A percentile compares a stretch with the other conserved stretches of the same genome.
phyloP scores from a whole-genome alignment of 2,888 invertebrate genomes.

The Drosophila birchii region DNA sequence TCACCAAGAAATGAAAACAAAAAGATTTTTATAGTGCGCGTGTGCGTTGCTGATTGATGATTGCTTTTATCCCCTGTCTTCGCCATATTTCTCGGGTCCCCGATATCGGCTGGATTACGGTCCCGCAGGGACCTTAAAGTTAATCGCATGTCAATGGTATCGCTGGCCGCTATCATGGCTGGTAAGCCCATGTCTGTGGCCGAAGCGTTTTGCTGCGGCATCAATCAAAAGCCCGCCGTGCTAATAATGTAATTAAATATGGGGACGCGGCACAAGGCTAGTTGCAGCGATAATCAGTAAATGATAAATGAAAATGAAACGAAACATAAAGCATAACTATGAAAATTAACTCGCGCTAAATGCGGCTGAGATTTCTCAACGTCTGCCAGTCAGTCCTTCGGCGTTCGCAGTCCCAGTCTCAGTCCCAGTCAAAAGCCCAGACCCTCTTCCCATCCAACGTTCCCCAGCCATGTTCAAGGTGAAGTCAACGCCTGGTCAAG shows the following conservation, averaged over 20 bases:
- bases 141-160: constrained; percentile 23
- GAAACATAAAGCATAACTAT: constrained; percentile 66
- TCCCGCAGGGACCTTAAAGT: neutral
- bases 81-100: constrained; percentile 36
- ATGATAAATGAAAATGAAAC: constrained; percentile 75
- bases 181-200: constrained; percentile 44
- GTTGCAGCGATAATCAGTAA: constrained; percentile 75
- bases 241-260: constrained; percentile 83
- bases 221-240: constrained; percentile 71
- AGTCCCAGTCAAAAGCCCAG: neutral
- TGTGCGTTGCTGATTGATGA: constrained; percentile 71
- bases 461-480: constrained; percentile 56
- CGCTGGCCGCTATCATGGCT: constrained; percentile 17
- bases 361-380: constrained; percentile 58
- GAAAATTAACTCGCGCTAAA: constrained; percentile 72
- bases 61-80: constrained; percentile 58
- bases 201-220: constrained; percentile 70
- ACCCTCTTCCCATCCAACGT: neutral
- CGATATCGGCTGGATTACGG: constrained; percentile 29
- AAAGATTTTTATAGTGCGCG: constrained; percentile 73
- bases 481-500: constrained; percentile 66
- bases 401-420: neutral
- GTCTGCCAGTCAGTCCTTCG: constrained; percentile 26
- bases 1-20: constrained; percentile 31
- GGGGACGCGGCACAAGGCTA: constrained; percentile 60